Base-by-base conservation (phyloP, 1,140 invertebrate genomes). In the Rhynchophorus ferrugineus region DNA sequence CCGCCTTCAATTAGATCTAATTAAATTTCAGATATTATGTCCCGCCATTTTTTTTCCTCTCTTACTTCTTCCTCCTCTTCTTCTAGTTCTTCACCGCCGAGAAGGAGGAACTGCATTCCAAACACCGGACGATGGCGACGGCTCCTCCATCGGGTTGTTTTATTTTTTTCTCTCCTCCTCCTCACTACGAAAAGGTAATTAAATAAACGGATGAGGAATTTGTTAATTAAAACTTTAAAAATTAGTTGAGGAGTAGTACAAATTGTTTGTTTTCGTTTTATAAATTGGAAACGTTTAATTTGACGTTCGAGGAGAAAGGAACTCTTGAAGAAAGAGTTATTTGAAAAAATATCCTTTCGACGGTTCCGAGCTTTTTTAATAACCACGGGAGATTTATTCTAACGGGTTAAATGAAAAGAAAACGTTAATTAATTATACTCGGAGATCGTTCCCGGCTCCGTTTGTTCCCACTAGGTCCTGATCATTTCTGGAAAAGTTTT, bases 1-100 rank as follows among this genome's bases (percentile, higher is more conserved):
- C 34, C 44, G 38, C 48, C 52, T 58, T 58, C 58, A 60, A 60
- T 60, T 60, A 58, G 48, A 37, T 43, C 52, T 60, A 60, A 60
- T 60, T 60, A 60, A 58, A 58, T 60, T 58, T 60, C 53, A 49
- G 52, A 42, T 57, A 57, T 53, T 57, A 57, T 47, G 56, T 53
- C 49, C 43, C 9, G 48, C 41, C 52, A 29, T 53, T 57, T 53
- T 57, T 50, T 52, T 19, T 35, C 20, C 7, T 13, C 22, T 24
- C 36, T n/a, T n/a, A n/a, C n/a, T n/a, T n/a, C n/a, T n/a, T n/a
- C n/a, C n/a, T n/a, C n/a, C n/a, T n/a, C n/a, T n/a, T n/a, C n/a
- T n/a, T n/a, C n/a, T n/a, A n/a, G n/a, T n/a, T n/a, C n/a, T n/a
- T n/a, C n/a, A n/a, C n/a, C n/a, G n/a, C n/a, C n/a, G n/a, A n/a